Base-by-base conservation (phyloP, 1,140 invertebrate genomes). In the Lepidostoma basale region DNA sequence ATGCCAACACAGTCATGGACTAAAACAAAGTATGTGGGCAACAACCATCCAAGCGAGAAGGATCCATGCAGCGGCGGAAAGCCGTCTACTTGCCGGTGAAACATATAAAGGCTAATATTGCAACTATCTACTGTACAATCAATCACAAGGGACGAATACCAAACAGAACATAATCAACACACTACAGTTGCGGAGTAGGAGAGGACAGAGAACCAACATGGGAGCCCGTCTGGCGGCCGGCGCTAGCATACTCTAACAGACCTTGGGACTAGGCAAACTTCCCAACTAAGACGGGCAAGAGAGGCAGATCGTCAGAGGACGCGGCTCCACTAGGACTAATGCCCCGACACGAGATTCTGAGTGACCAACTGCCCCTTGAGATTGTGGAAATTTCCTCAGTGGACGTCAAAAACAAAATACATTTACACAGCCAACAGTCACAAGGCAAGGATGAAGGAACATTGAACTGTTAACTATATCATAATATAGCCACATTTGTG, bases 31-130 rank as follows among this genome's bases (percentile, higher is more conserved):
- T 49, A 23, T 49, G 45, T 49, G 45, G 45, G 33, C 52, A n/a
- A 62, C 20, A 72, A 26, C 23, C 28, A 56, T 28, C 52, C 39
- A 73, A 73, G 67, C 67, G 58, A 73, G 70, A 72, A 72, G 71
- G 69, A 69, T 69, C 71, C 71, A 73, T 73, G 71, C 71, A 69
- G 47, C 45, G 30, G 26, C 59, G 30, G 58, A 65, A 33, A 42
- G 22, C 42, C 60, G 30, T 45, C 33, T 59, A 60, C 40, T 25
- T 60, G 52, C 47, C 44, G 14, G 40, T 62, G 42, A 60, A 59
- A 63, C 10, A 65, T 45, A 58, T 36, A 63, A 72, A 72, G 58
- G 49, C 47, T 72, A 66, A 28, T 64, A 62, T 62, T 62, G 59
- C 44, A 63, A 63, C 44, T 60, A 49, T 49, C 70, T 72, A 72